Conservation (phyloP, 2,797 vertebrate genomes). For the Hippoglossus hippoglossus region DNA sequence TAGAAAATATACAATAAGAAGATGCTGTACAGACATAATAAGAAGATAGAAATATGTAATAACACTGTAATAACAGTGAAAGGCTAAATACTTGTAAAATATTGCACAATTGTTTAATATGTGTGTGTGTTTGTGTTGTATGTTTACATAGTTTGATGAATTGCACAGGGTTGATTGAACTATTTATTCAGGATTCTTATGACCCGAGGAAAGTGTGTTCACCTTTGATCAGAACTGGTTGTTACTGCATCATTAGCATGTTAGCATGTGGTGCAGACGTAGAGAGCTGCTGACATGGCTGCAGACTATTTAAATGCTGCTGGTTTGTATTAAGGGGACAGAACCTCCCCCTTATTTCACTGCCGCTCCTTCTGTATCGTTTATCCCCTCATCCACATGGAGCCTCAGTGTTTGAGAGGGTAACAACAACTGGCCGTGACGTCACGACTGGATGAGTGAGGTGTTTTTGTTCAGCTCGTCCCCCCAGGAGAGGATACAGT, state of each 20-base stretch:
- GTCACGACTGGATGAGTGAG: constrained; percentile 24
- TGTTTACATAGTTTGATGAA: too few species aligned
- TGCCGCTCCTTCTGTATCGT: background rate
- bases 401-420: constrained; percentile 8
- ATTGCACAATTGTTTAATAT: too few species aligned
- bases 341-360: background rate
- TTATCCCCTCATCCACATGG: constrained; percentile 14
- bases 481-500: constrained; percentile 54
- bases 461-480: constrained; percentile 57
- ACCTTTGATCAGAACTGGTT: too few species aligned
- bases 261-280: background rate
- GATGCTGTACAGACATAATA: too few species aligned
- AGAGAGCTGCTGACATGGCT: background rate
- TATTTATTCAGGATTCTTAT: too few species aligned
- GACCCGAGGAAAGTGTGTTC: too few species aligned
- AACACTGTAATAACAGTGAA: too few species aligned
- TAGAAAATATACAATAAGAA: too few species aligned
- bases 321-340: background rate
- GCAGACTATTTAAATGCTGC: background rate
- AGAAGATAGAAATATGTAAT: too few species aligned
- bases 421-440: constrained; percentile 38
- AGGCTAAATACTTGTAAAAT: too few species aligned
- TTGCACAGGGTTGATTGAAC: too few species aligned
- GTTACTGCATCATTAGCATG: background rate
- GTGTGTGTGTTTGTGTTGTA: too few species aligned